Base-by-base conservation (phyloP, 2,113 vertebrate species). In the Eptatretus burgeri region DNA sequence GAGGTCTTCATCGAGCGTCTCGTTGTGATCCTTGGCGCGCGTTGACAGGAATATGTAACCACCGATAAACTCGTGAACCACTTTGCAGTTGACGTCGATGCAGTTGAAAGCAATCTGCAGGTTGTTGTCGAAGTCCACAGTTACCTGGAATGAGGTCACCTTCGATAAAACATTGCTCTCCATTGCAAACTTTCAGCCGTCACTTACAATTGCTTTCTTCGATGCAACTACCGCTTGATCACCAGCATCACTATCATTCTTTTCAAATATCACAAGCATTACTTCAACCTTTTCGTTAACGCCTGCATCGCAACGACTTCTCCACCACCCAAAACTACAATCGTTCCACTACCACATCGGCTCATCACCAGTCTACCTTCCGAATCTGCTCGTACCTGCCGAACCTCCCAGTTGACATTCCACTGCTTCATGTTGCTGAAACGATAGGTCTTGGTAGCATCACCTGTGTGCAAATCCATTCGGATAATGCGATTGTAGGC, bases 371-470 rank as follows among this genome's bases (percentile, higher is more conserved):
- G 3, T 41, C 27, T 41, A 41, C 27, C 27, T 41, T 2, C 27
- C 27, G 7, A 41, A 60, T 9, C n/a, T 60, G 16, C 5, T 62
- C 65, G 69, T 69, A 91, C 91, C 81, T 98, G 88, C 70, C 78
- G 79, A 67, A 89, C 94, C 75, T 98, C 89, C 91, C 91, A 98
- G 74, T 98, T 96, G 51, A 98, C 89, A 51, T 98, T 96, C 91
- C 91, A 98, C 71, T 93, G 88, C 71, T 87, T 98, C 80, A 98
- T 93, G 72, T 81, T 94, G 69, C 85, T 74, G 50, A 85, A 98
- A 70, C 91, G 84, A 87, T 86, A 98, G 0, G 91, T 98, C 68
- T 83, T 87, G 69, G 89, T 71, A 1, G 85, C 84, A 71, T 87
- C 77, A 51, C 81, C 76, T 0, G 84, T 79, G 51, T 78, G 73